Evolutionary conservation across 1,140 invertebrate species (phyloP), one percentile per base, ranked within the genome.

Genomic region (Lineus longissimus): DNA sequence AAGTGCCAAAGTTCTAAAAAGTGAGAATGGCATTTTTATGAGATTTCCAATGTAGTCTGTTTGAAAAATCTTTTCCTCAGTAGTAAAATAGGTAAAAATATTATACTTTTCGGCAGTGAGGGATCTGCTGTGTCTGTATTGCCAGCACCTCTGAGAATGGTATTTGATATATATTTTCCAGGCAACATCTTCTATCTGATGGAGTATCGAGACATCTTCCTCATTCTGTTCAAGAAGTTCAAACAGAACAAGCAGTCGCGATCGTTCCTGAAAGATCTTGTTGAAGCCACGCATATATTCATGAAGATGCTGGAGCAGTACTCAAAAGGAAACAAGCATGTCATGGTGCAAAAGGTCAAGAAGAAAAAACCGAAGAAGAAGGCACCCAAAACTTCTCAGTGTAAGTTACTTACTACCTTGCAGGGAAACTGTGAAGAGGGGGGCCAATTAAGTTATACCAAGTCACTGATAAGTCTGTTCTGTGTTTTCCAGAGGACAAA

Each of bases 151-250:
- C n/a, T n/a, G n/a, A n/a, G n/a, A n/a, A n/a, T n/a, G n/a, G n/a
- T 15, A 36, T 36, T 36, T 36, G 4, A 36, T 15, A 36, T n/a
- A n/a, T n/a, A 36, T 59, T 41, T 75, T 72, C 15, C 60, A 79
- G 76, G 74, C 67, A 81, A 81, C 82, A 87, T 97, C 66, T 97
- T 97, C 81, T 97, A 97, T 80, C 89, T 95, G 13, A 84, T 92
- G 63, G 95, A 98, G 81, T 97, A 97, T 82, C 86, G 95, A 65
- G 95, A 97, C 80, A 88, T 95, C 70, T 87, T 95, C 73, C 80
- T 95, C 30, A 86, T 86, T 43, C 86, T 93, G 59, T 81, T 97
- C 66, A 83, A 91, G 33, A 88, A 87, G 68, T 97, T 89, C 83
- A 89, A 96, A 79, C 89, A 93, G 75, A 82, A 86, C 59, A 92